Base-by-base conservation (phyloP, 2,113 vertebrate species). In the Psilopsiagon aurifrons region DNA sequence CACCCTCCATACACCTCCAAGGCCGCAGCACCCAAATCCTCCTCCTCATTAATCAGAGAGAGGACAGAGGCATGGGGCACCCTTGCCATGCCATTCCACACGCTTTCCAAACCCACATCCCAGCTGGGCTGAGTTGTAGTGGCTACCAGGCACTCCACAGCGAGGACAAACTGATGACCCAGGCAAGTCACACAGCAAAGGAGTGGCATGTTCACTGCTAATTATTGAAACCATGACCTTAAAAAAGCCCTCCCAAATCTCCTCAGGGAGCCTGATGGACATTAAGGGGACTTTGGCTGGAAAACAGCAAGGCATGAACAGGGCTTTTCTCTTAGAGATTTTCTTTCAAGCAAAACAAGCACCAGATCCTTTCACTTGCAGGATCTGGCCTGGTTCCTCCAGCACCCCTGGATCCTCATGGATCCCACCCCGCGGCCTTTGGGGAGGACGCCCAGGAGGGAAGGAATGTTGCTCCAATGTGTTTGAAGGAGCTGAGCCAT, bases 391-490 rank as follows among this genome's bases (percentile, higher is more conserved):
- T 5, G 3, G n/a, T 14, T 79, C 43, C 49, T 57, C 22, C 46
- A 80, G 23, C 64, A 74, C 3, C 37, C 27, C 39, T 7, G 15
- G 9, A 33, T 60, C 59, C 33, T 14, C 60, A 13, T 0, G 0
- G n/a, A 31, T 76, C 67, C 51, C 13, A 0, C 37, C 51, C 25
- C 9, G 0, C 16, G 24, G 33, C 54, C 13, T 1, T 4, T 1
- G 29, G n/a, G 11, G 28, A 70, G 51, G 51, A 59, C 64, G 39
- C 27, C 14, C 17, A 11, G 54, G 43, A 46, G 5, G 49, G 51
- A 82, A 66, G 46, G 64, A 84, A n/a, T 2, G 4, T 57, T 4
- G 22, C 74, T 85, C 51, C 69, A 35, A 47, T 3, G 15, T 7
- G 13, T 49, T 59, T 1, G 83, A 69, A 74, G 71, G 77, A 82